Percentiles rank a stretch among this genome's conserved stretches.
These are phyloP conservation scores for Eupeodes luniger DNA, from an alignment of 2,888 invertebrate species.

Conservation along the genomic window DNA sequence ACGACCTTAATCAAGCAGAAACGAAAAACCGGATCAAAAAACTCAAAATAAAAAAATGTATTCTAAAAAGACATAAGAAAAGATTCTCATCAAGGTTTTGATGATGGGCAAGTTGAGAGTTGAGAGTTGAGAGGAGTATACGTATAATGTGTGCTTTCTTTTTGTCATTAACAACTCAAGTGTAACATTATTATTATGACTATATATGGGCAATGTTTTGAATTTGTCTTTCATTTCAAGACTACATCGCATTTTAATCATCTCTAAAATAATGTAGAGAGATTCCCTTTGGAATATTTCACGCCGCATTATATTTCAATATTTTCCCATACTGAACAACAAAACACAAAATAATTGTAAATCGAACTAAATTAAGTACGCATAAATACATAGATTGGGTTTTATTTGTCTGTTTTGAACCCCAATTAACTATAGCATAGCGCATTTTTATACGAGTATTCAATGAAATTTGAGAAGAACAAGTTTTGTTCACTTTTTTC, in stretches of 20 bases:
- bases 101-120: neutral
- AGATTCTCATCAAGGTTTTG: constrained; percentile 1
- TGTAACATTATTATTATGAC: constrained; percentile 37
- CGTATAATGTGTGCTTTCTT: constrained; percentile 24
- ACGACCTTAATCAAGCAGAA: constrained; percentile 38
- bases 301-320: constrained; percentile 11
- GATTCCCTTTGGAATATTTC: constrained; percentile 33
- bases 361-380: constrained; percentile 39
- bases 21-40: constrained; percentile 53
- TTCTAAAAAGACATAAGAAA: neutral
- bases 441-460: neutral
- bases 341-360: constrained; percentile 1
- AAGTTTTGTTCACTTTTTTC: constrained; percentile 36
- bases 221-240: neutral
- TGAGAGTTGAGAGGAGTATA: neutral
- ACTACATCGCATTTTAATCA: constrained; percentile 15
- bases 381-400: constrained; percentile 55
- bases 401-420: constrained; percentile 27
- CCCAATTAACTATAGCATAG: constrained; percentile 49
- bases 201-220: neutral
- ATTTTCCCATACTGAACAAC: constrained; percentile 32
- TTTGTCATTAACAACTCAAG: constrained; percentile 58
- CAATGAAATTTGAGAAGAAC: constrained; percentile 39
- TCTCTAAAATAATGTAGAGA: neutral
- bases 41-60: neutral